phyloP scores from a whole-genome alignment of 1,140 invertebrate species.

The Diorhabda carinulata region DNA sequence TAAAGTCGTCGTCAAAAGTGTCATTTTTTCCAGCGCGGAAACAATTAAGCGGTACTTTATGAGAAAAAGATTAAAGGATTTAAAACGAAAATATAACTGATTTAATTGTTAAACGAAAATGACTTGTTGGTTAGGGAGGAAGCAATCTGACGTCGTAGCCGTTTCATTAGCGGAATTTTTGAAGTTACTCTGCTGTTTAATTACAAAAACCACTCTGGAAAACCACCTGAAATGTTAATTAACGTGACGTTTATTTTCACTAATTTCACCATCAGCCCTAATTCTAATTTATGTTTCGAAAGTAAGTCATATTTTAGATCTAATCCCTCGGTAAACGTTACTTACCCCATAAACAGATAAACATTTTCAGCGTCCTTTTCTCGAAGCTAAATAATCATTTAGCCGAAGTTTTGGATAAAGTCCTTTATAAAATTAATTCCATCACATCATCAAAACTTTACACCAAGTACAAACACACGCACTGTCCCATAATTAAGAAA shows the following conservation, averaged over 20 bases:
- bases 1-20: neutral
- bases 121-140: conserved; percentile 17
- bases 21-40: conserved; percentile 15
- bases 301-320: too few relatives aligned
- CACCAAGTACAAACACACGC: too few relatives aligned
- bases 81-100: conserved; percentile 21
- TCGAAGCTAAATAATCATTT: too few relatives aligned
- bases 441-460: too few relatives aligned
- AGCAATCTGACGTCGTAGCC: conserved; percentile 8
- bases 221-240: conserved; percentile 2
- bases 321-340: too few relatives aligned
- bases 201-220: conserved; percentile 3
- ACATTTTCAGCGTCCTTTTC: too few relatives aligned
- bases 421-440: too few relatives aligned
- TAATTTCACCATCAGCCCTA: neutral
- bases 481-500: too few relatives aligned
- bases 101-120: conserved; percentile 24
- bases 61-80: conserved; percentile 21
- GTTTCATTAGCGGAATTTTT: conserved; percentile 6
- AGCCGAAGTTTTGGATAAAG: too few relatives aligned
- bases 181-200: conserved; percentile 8
- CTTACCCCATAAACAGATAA: too few relatives aligned
- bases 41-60: conserved; percentile 18
- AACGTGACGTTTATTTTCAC: neutral
- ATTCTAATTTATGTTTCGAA: neutral